phyloP scores from a whole-genome alignment of 1,140 invertebrate species.

The Bombus sibiricus region DNA sequence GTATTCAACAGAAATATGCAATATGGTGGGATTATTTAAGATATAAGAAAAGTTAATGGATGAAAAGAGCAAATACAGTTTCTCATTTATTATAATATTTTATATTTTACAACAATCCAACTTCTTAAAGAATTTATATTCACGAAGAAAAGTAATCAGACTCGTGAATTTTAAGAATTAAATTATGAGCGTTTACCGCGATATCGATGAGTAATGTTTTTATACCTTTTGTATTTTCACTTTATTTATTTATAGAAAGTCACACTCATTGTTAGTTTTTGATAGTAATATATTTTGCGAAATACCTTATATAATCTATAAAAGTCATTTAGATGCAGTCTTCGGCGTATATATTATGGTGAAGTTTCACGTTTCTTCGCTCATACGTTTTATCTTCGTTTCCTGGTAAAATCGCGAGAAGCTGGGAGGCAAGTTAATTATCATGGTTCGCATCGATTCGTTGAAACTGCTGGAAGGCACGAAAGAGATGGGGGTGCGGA shows the following conservation, averaged over 20 bases:
- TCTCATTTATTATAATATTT: neutral
- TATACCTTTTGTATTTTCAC: too few relatives aligned
- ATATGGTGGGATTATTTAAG: neutral
- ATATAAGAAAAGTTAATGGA: neutral
- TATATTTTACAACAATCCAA: too few relatives aligned
- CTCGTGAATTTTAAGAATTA: too few relatives aligned
- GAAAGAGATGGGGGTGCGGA: conserved; percentile 1
- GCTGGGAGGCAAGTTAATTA: conserved; percentile 18
- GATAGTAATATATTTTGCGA: too few relatives aligned
- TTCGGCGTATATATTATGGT: neutral
- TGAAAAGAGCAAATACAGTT: neutral
- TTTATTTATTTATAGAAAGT: too few relatives aligned
- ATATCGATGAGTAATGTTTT: too few relatives aligned
- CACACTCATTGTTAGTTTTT: too few relatives aligned
- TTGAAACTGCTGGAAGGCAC: neutral
- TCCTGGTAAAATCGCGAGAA: neutral
- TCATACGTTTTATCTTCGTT: neutral
- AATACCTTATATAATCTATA: too few relatives aligned
- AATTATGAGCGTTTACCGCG: too few relatives aligned
- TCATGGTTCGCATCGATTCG: conserved; percentile 23
- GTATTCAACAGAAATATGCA: neutral
- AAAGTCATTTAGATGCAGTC: too few relatives aligned
- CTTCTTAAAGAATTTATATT: neutral
- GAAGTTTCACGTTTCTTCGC: neutral
- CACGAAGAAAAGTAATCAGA: too few relatives aligned